A percentile compares a stretch with the other conserved stretches of the same genome.
Conservation (phyloP, 1,140 invertebrate genomes). For the Pogonus chalceus region DNA sequence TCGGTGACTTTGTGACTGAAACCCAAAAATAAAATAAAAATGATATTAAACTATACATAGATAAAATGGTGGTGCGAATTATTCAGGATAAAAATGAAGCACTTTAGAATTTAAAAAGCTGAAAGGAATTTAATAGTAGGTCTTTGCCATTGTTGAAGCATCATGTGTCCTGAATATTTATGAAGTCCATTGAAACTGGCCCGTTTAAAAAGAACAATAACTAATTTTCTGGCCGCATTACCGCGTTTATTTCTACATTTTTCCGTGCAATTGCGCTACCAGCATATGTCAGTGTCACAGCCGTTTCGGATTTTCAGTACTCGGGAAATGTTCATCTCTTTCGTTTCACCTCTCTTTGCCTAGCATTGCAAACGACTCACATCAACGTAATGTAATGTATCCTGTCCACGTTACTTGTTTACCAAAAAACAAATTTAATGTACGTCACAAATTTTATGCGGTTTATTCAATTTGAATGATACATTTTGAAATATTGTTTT, state of each 20-base stretch:
- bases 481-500: no score
- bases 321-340: no score
- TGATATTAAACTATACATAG: not conserved
- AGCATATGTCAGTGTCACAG: not conserved
- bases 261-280: not conserved
- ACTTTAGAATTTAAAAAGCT: slow-evolving; percentile 3
- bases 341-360: no score
- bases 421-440: no score
- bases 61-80: not conserved
- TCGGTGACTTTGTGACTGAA: no score
- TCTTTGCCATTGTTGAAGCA: not conserved
- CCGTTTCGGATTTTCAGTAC: not conserved
- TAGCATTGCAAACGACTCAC: not conserved
- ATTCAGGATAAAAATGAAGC: not conserved
- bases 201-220: slow-evolving; percentile 5
- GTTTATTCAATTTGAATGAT: no score
- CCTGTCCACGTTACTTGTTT: no score
- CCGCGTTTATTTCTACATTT: not conserved
- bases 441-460: no score
- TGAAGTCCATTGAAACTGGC: not conserved
- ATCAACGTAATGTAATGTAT: no score
- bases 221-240: slow-evolving; percentile 2
- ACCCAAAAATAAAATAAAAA: not conserved
- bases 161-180: slow-evolving; percentile 5
- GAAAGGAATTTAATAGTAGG: not conserved